A percentile compares a stretch with the other conserved stretches of the same genome.
phyloP scores from a whole-genome alignment of 2,888 invertebrate genomes.

The Drosophila austrosaltans region DNA sequence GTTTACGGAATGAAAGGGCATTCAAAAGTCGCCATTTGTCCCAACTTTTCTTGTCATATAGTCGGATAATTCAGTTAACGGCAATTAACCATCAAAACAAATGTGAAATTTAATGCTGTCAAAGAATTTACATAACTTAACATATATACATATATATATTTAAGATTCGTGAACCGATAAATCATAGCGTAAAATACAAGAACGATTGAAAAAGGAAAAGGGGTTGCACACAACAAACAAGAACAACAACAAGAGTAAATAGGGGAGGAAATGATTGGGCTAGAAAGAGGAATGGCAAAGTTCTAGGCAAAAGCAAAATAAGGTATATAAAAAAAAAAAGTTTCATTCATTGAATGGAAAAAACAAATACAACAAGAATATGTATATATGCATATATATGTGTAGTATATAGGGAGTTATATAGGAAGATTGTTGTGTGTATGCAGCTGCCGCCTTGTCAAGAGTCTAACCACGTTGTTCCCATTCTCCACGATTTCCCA shows the following conservation, averaged over 20 bases:
- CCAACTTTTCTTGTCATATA: background rate
- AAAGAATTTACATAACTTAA: conserved; percentile 66
- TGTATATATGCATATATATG: conserved; percentile 21
- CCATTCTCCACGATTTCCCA: conserved; percentile 36
- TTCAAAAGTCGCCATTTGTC: background rate
- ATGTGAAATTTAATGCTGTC: conserved; percentile 41
- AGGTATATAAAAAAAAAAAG: conserved; percentile 40
- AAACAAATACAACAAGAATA: conserved; percentile 38
- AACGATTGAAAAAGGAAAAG: background rate
- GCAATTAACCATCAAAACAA: conserved; percentile 50
- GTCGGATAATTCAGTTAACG: conserved; percentile 29
- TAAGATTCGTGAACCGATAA: conserved; percentile 7
- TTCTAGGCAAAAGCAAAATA: conserved; percentile 26
- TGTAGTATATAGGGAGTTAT: background rate
- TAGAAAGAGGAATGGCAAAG: conserved; percentile 25
- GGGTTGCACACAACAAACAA: conserved; percentile 11
- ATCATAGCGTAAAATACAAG: conserved; percentile 1
- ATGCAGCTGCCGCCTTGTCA: conserved; percentile 34
- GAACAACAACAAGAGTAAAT: background rate
- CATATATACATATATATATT: conserved; percentile 33
- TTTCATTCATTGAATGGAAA: conserved; percentile 45
- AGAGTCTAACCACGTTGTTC: conserved; percentile 53
- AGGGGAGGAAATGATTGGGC: background rate
- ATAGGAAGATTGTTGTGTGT: conserved; percentile 30
- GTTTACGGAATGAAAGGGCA: background rate